Percentiles rank a stretch among this genome's conserved stretches.
phyloP scores from a whole-genome alignment of 2,888 invertebrate genomes.

The Maniola hyperantus region DNA sequence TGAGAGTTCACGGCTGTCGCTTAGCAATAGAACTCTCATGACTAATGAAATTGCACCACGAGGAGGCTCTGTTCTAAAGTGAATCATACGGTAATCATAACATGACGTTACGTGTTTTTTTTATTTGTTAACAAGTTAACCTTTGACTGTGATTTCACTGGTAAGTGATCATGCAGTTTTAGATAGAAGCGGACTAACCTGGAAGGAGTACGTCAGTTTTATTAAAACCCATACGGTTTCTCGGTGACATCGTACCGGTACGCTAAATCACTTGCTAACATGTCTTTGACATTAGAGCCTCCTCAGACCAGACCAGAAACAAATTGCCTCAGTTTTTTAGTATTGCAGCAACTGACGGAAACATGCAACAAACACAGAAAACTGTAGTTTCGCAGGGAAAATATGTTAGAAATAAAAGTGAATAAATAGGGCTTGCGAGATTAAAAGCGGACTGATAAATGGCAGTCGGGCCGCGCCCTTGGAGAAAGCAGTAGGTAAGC shows the following conservation, averaged over 20 bases:
- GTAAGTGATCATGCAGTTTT: too few species aligned
- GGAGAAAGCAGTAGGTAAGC: slow-evolving; percentile 29
- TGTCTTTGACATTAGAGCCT: too few species aligned
- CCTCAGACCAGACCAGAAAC: too few species aligned
- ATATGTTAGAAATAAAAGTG: slow-evolving; percentile 78
- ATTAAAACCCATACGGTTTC: too few species aligned
- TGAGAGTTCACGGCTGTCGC: slow-evolving; percentile 57
- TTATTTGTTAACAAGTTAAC: too few species aligned
- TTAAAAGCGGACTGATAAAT: slow-evolving; percentile 76
- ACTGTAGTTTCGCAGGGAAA: slow-evolving; percentile 74
- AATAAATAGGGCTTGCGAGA: slow-evolving; percentile 78
- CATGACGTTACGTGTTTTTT: slow-evolving; percentile 21
- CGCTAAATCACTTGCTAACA: too few species aligned
- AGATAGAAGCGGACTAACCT: too few species aligned
- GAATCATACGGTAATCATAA: slow-evolving; percentile 32
- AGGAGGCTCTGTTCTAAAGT: slow-evolving; percentile 21
- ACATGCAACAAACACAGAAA: slow-evolving; percentile 65
- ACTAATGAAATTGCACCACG: slow-evolving; percentile 65
- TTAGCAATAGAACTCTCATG: slow-evolving; percentile 56
- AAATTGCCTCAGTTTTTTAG: not conserved
- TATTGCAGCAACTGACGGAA: slow-evolving; percentile 37
- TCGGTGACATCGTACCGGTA: too few species aligned
- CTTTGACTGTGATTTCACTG: too few species aligned
- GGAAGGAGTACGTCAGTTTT: too few species aligned
- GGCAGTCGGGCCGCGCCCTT: slow-evolving; percentile 46